Evolutionary conservation across 1,140 invertebrate genomes (phyloP), one percentile per base, ranked within the genome.

Genomic region (Zaprionus inermis): DNA sequence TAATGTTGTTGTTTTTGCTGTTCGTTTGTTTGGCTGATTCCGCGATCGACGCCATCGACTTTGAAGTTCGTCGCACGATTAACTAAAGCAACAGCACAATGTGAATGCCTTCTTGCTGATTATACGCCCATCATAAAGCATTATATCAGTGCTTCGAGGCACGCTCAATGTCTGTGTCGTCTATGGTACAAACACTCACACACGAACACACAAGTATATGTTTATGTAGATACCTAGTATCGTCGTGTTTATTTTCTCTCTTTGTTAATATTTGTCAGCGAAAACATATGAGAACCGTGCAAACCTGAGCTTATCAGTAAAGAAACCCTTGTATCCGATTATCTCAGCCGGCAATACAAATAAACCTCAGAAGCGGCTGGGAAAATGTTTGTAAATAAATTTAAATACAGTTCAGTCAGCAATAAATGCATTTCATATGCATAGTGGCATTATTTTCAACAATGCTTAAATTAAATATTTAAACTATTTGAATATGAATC

Each of bases 41-140:
- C 51, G 44, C 67, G 63, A 68, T 76, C 64, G 46, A 63, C 34
- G 65, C 34, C 55, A 63, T 68, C 74, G 61, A 67, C 72, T 71
- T 75, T 75, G 72, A 80, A 77, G 81, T 77, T 77, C 81, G 79
- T 71, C 66, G 81, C 77, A 68, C 81, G 81, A 83, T 83, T 85
- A 81, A 85, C 73, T 67, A 83, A 84, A 68, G 34, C 78, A 85
- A 74, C 81, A 55, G 20, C 57, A 71, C 55, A 64, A 56, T 71
- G 56, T 75, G 59, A 70, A 63, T 71, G 54, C 72, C 63, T 72
- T 71, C 55, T 71, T 52, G 61, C 61, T 72, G 72, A 70, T 63
- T 71, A 71, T 64, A 64, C 67, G 67, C 67, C 55, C 61, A 67
- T 54, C 49, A 52, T 74, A 68, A 38, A 63, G 59, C 41, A 63